Evolutionary conservation across 2,797 vertebrate genomes (phyloP), one percentile per base, ranked within the genome.

Genomic region (Rhodeus uyekii): DNA sequence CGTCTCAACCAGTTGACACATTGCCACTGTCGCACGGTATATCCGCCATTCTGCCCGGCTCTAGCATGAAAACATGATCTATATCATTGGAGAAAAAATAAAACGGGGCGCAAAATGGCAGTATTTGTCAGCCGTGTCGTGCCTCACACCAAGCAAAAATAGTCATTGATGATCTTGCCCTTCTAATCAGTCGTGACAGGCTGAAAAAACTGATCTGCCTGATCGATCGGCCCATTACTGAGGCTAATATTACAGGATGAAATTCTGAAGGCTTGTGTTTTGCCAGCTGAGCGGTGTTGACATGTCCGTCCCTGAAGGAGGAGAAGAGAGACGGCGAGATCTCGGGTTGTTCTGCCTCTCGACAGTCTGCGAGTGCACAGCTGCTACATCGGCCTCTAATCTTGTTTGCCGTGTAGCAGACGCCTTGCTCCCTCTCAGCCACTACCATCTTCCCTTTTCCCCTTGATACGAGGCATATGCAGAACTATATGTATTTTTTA

Each of bases 131-230:
- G 44, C 36, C 44, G 14, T 14, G 32, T 27, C 39, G 2, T 8
- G 4, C 61, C 19, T 58, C 38, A 29, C 36, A 18, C 53, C 69
- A 78, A 53, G 69, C 76, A 67, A 53, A 86, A 87, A 86, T 58
- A 78, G 48, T 83, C 83, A 84, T 84, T 71, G 76, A 84, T 84
- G 84, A 61, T 83, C 80, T 81, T 84, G 50, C 42, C 71, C 71
- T 85, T 85, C 82, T 80, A 85, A 87, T 85, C 83, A 85, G 78
- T 36, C 12, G 22, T 24, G 74, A 67, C 44, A 2, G 68, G 22
- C 46, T 19, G 50, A 84, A 72, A 86, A 80, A 72, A 22, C 79
- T 68, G 79, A 82, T 85, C 69, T 55, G 48, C 3, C 14, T 44
- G 19, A 87, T 86, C 65, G 82, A 87, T 84, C 3, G 32, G 50